Base-by-base conservation (phyloP, 2,797 vertebrate species). In the Hydrophis major region DNA sequence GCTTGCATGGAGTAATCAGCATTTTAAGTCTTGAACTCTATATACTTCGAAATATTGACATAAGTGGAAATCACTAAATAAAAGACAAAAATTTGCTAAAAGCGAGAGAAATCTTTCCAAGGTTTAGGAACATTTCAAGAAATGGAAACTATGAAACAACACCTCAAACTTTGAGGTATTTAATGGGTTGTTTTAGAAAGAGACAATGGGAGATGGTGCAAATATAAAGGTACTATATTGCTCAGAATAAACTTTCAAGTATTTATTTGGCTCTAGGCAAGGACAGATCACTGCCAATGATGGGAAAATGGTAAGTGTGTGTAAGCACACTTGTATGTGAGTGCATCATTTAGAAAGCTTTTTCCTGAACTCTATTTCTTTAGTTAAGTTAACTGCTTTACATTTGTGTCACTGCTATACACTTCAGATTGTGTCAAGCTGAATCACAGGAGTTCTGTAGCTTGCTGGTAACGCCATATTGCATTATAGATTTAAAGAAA, bases 401-500 rank as follows among this genome's bases (percentile, higher is more conserved):
- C 86, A 89, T 95, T 94, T 96, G 95, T 95, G 94, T 94, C 91
- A 95, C 63, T 90, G 93, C 93, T 14, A 92, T 93, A 61, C 94
- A 92, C 90, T 95, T 97, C 94, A 95, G 83, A 87, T 96, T 94
- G 90, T 92, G 91, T 93, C 94, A 95, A 93, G 78, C 91, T 95
- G 92, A 92, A 96, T 96, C 94, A 93, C 91, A 95, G 94, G 94
- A 93, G 94, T 95, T 95, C 90, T 95, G 94, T 93, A 94, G 93
- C 93, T 95, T 97, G 89, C 92, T 96, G 95, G 94, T 95, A 96
- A 96, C 57, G 87, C 96, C 94, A 95, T 92, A 96, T 94, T 96
- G 89, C 89, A 93, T 95, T 96, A 93, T 89, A 91, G 78, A 94
- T 96, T 97, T 97, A 97, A 97, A 96, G 91, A 96, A 95, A 93